Evolutionary conservation across 2,797 vertebrate genomes (phyloP), one percentile per base, ranked within the genome.

Genomic region (Acipenser ruthenus): DNA sequence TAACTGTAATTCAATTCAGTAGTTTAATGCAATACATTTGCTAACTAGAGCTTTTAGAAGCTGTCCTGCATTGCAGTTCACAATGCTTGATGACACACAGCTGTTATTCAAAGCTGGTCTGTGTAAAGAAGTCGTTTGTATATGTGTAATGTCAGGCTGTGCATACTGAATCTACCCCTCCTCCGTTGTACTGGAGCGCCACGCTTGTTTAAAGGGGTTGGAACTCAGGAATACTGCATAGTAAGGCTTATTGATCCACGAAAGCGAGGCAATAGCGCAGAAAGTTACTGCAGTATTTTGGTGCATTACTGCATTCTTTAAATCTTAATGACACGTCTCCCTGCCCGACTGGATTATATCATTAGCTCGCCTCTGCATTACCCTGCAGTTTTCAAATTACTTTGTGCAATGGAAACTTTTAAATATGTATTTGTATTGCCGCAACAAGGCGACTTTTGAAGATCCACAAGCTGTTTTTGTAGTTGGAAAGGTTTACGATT

Each of bases 371-470:
- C 12, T 10, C 47, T 66, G 55, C 55, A 66, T 60, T 59, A 60
- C 65, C 50, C 65, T 59, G 65, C 12, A 59, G 47, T 23, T 53
- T 66, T 47, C 55, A 49, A 49, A 60, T 12, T 10, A 48, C 52
- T 55, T 55, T 55, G 18, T 65, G 10, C 52, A 47, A 12, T 64
- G 8, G 15, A 64, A 64, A 52, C 18, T 10, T 3, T 8, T 6
- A 65, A 51, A 12, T 60, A 47, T 23, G 63, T 52, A 64, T 53
- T 65, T 67, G 55, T 62, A 62, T 56, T 64, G 50, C 63, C 67
- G 61, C 7, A 7, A 52, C 50, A 52, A 52, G 15, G 15, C 15
- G 15, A 18, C 15, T 18, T 18, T 18, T 18, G 15, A 1, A 18
- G 15, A 18, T 18, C 15, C 15, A 1, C 15, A 18, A 18, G 1